Conservation (phyloP, 2,113 vertebrate species). For the Cariama cristata region DNA sequence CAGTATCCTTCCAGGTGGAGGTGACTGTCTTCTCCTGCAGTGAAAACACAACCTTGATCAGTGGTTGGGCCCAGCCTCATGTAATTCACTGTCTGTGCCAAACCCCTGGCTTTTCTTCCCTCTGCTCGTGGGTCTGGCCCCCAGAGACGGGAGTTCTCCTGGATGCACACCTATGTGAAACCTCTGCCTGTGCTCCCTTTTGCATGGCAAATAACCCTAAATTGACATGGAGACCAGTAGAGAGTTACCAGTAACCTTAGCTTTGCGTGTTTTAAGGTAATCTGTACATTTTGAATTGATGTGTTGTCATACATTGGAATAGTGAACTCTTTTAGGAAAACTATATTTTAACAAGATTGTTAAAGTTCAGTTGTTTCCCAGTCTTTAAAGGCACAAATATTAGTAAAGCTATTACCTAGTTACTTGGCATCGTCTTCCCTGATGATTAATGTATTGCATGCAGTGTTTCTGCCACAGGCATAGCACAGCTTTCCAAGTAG, state of each 20-base stretch:
- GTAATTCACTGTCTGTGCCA: accelerated
- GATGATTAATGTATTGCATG: background rate
- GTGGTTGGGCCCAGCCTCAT: accelerated
- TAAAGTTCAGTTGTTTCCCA: background rate
- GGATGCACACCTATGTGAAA: accelerated
- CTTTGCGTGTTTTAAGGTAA: background rate
- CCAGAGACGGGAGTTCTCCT: background rate
- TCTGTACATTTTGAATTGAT: accelerated
- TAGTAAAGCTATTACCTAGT: background rate
- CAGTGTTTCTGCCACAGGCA: background rate
- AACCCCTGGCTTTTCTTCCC: accelerated
- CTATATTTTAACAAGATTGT: background rate
- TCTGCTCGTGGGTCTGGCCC: background rate
- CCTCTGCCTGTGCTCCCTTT: background rate
- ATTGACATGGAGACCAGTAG: background rate
- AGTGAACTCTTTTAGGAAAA: background rate
- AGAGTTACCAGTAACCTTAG: background rate
- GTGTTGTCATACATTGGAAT: background rate
- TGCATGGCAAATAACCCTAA: background rate
- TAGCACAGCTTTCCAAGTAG: background rate
- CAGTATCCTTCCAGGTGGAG: background rate
- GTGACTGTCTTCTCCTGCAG: background rate
- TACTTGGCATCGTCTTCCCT: background rate
- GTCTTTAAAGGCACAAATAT: conserved; percentile 4
- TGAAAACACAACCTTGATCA: background rate